These are phyloP conservation scores for Philereme transversata DNA, from an alignment of 2,888 invertebrate species.

Conservation along the genomic window DNA sequence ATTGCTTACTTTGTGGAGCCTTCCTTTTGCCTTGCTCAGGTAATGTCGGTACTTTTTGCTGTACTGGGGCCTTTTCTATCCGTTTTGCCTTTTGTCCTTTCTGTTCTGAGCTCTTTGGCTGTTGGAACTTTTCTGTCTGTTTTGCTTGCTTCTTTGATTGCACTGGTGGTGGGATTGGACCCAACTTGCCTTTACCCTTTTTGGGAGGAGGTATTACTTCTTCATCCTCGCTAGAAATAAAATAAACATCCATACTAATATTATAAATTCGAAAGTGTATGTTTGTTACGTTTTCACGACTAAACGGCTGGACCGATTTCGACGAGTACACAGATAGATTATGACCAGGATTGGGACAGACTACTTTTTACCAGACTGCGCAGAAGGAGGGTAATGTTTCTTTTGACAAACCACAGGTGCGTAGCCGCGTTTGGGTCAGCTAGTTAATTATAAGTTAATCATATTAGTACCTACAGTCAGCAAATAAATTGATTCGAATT, in stretches of 20 bases:
- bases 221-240: conserved; percentile 33
- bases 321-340: no score
- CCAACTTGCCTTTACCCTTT: conserved; percentile 37
- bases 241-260: not conserved
- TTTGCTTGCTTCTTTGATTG: conserved; percentile 29
- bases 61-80: not conserved
- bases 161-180: conserved; percentile 18
- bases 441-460: no score
- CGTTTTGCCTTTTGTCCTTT: not conserved
- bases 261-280: no score
- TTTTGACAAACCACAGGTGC: no score
- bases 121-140: conserved; percentile 10
- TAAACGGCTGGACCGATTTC: no score
- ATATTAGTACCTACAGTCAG: no score
- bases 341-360: no score
- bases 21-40: conserved; percentile 45
- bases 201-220: conserved; percentile 36
- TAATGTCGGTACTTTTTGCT: conserved; percentile 25
- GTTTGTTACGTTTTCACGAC: no score
- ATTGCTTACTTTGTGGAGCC: conserved; percentile 48
- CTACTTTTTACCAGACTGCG: no score
- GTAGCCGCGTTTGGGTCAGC: no score
- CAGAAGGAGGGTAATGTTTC: no score
- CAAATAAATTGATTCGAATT: no score
- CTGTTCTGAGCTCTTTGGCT: conserved; percentile 4